Conservation (phyloP, 2,888 invertebrate genomes). For the Malachius bipustulatus region DNA sequence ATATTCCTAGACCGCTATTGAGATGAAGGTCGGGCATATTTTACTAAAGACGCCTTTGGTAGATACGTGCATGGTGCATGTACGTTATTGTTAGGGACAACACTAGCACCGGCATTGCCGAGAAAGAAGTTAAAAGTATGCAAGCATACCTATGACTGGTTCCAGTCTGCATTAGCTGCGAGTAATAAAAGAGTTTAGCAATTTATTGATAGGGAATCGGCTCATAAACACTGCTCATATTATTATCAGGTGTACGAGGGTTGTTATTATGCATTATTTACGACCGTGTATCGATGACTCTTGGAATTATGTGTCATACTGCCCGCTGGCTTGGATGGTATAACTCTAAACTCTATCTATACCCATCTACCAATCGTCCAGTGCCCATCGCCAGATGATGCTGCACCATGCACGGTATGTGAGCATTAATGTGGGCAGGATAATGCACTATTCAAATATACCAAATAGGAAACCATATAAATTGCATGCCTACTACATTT, state of each 20-base stretch:
- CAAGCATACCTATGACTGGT: not conserved
- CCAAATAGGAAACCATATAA: too few relatives aligned
- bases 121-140: too few relatives aligned
- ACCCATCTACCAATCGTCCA: too few relatives aligned
- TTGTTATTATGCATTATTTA: constrained; percentile 2
- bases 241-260: constrained; percentile 2
- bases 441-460: too few relatives aligned
- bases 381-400: too few relatives aligned
- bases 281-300: constrained; percentile 3
- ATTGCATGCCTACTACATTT: too few relatives aligned
- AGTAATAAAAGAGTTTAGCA: constrained; percentile 3
- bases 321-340: too few relatives aligned
- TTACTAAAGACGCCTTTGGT: constrained; percentile 3
- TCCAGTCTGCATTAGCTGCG: not conserved
- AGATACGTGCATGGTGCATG: constrained; percentile 1
- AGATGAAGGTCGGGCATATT: constrained; percentile 3
- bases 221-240: constrained; percentile 1
- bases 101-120: too few relatives aligned
- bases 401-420: too few relatives aligned
- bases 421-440: too few relatives aligned
- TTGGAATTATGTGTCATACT: constrained; percentile 1
- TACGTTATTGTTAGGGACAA: too few relatives aligned
- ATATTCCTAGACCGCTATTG: constrained; percentile 1
- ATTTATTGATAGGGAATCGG: not conserved
- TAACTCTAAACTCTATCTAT: too few relatives aligned